Base-by-base conservation (phyloP, 1,140 invertebrate species). In the Drosophila elegans region DNA sequence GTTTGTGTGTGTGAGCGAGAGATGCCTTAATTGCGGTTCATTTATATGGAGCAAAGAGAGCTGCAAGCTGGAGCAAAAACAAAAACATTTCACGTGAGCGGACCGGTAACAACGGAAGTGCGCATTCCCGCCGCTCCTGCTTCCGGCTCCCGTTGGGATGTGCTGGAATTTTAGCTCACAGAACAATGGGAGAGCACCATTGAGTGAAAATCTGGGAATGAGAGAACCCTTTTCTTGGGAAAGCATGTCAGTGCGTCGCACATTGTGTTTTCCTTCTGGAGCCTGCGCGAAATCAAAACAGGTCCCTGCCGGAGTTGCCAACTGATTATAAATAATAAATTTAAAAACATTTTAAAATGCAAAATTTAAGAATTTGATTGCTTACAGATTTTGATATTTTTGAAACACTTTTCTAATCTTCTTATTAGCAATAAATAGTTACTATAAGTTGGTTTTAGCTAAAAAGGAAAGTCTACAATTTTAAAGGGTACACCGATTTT, bases 1-100 rank as follows among this genome's bases (percentile, higher is more conserved):
- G 38, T 2, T 39, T 42, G 38, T 13, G 39, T 12, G 41, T 29
- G 21, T n/a, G 27, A 34, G 41, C 27, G n/a, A 60, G 60, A 71
- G 36, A 62, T 64, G 76, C 72, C 66, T 67, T 56, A 57, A 48
- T 48, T 57, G 55, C 41, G 48, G 48, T 53, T 44, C 51, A 45
- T 55, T 55, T 55, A 54, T 64, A 11, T 61, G 57, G 57, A 61
- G 57, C 57, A 51, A 51, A 38, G 45, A 52, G 48, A 61, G 53
- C 54, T 49, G 27, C 34, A 10, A 3, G 13, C 27, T n/a, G 27
- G 13, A 38, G 9, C 36, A 59, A 48, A 46, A 66, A 59, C 41
- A 59, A 66, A 25, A 48, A 59, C 42, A 66, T 21, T 7, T 0
- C 48, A 48, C 42, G 42, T 44, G 55, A 59, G 54, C 34, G 54